Evolutionary conservation across 1,140 invertebrate genomes (phyloP).

Genomic region (Pseudachorutes palmiensis): DNA sequence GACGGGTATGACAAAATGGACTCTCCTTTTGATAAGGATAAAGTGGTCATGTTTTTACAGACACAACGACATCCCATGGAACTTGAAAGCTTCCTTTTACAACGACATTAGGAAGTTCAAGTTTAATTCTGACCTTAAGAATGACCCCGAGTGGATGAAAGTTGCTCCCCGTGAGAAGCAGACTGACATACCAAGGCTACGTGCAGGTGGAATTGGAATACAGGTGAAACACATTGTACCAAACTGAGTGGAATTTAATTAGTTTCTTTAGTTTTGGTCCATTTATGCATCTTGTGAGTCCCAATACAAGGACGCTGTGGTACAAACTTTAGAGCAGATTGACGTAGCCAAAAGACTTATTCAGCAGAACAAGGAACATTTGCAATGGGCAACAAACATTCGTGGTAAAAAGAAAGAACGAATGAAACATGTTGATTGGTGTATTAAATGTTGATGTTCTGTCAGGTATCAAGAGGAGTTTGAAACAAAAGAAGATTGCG

Average conservation of each 20-base stretch:
- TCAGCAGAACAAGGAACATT: constrained; percentile 17
- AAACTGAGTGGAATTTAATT: no score
- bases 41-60: constrained; percentile 44
- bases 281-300: constrained; percentile 23
- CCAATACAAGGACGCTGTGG: constrained; percentile 33
- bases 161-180: constrained; percentile 64
- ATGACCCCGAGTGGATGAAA: constrained; percentile 66
- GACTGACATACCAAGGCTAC: constrained; percentile 76
- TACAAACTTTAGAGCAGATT: constrained; percentile 36
- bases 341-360: constrained; percentile 31
- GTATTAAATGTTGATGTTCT: neutral
- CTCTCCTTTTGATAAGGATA: neutral
- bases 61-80: constrained; percentile 82
- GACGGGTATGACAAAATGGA: neutral
- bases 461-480: neutral
- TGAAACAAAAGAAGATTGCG: constrained; percentile 42
- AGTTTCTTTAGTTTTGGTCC: constrained; percentile 28
- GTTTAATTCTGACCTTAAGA: constrained; percentile 62
- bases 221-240: constrained; percentile 55
- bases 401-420: constrained; percentile 14
- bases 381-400: constrained; percentile 17
- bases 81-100: constrained; percentile 68
- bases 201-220: constrained; percentile 68
- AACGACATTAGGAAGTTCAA: constrained; percentile 72
- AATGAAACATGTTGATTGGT: neutral